A percentile compares a stretch with the other conserved stretches of the same genome.
Conservation (phyloP, 2,888 invertebrate species). For the Acanthosepion lycidas region DNA sequence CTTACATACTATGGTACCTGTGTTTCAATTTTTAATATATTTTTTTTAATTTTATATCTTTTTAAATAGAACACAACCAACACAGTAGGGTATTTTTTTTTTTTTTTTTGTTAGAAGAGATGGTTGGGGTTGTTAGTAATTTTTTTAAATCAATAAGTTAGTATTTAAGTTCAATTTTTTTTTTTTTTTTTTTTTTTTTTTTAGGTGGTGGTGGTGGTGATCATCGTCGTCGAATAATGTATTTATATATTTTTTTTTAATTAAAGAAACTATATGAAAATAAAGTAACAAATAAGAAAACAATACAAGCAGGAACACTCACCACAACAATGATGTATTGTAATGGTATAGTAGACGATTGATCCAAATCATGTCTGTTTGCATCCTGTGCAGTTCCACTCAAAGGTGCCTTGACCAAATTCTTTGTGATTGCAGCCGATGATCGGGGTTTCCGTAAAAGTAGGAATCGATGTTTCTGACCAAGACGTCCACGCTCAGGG, state of each 20-base stretch:
- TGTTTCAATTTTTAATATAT: neutral
- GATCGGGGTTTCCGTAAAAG: neutral
- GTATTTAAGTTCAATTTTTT: neutral
- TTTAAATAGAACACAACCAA: neutral
- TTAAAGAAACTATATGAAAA: slow-evolving; percentile 13
- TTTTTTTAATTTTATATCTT: neutral
- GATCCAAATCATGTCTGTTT: neutral
- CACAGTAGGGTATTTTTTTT: neutral
- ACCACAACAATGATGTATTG: slow-evolving; percentile 12
- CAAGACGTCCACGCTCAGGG: neutral
- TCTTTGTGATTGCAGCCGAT: neutral
- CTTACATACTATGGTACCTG: slow-evolving; percentile 4
- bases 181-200: neutral
- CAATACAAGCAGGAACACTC: slow-evolving; percentile 10
- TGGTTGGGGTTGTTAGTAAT: neutral
- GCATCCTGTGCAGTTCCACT: neutral
- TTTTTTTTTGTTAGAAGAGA: neutral
- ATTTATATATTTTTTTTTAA: neutral
- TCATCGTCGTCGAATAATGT: neutral
- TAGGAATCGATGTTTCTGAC: neutral
- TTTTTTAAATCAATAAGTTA: neutral
- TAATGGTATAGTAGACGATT: neutral
- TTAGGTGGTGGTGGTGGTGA: neutral
- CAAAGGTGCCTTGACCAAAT: neutral
- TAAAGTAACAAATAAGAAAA: slow-evolving; percentile 10